Evolutionary conservation across 2,113 vertebrate species (phyloP).

Genomic region (Bufo gargarizans): DNA sequence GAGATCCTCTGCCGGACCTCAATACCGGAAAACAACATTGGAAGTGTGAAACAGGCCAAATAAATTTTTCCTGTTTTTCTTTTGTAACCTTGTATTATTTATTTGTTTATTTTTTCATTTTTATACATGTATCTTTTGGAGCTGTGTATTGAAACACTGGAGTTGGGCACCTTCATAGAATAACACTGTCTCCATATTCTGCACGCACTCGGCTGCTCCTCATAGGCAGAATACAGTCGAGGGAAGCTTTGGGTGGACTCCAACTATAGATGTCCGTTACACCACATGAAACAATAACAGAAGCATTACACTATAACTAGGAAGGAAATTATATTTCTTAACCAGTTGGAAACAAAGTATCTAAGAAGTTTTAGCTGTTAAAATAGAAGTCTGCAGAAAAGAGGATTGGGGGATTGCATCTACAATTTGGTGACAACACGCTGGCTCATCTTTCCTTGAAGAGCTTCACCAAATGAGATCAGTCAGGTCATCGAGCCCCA

Average conservation of each 20-base stretch:
- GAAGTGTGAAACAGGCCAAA: no score
- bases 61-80: no score
- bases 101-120: no score
- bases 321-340: background rate
- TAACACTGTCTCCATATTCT: no score
- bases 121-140: background rate
- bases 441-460: slow-evolving; percentile 9
- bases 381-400: background rate
- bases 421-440: slow-evolving; percentile 24
- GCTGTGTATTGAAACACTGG: no score
- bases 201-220: no score
- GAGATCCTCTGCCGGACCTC: no score
- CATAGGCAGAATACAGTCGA: background rate
- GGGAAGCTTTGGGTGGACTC: background rate
- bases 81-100: no score
- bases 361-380: background rate
- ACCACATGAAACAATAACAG: background rate
- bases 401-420: background rate
- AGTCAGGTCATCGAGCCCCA: slow-evolving; percentile 35
- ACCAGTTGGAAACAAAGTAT: background rate
- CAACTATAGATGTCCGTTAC: background rate
- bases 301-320: background rate
- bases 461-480: slow-evolving; percentile 39
- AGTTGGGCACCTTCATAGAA: no score
- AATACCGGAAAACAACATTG: no score